Evolutionary conservation across 2,888 invertebrate species (phyloP).

Genomic region (Phyllotreta cruciferae): DNA sequence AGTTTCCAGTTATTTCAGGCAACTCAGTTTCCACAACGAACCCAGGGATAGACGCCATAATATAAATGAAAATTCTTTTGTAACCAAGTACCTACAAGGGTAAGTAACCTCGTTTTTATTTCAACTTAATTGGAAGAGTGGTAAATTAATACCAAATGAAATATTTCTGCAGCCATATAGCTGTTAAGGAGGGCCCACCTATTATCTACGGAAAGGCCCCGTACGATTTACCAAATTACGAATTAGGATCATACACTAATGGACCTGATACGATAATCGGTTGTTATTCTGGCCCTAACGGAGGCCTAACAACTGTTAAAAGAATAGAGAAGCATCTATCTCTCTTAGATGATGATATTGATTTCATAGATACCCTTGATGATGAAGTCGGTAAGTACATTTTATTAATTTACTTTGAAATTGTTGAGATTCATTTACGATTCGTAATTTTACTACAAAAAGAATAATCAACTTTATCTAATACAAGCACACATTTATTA

Average conservation of each 20-base stretch:
- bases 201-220: constrained; percentile 76
- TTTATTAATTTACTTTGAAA: not conserved
- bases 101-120: constrained; percentile 61
- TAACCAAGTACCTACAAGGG: constrained; percentile 75
- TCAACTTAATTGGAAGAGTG: not conserved
- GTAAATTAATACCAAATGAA: not conserved
- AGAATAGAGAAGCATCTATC: constrained; percentile 71
- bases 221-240: constrained; percentile 73
- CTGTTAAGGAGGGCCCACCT: constrained; percentile 62
- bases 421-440: too few relatives aligned
- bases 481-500: not conserved
- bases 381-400: constrained; percentile 53
- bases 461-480: not conserved
- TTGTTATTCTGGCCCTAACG: constrained; percentile 82
- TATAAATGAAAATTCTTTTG: constrained; percentile 68
- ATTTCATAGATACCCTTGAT: constrained; percentile 70
- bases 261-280: constrained; percentile 69
- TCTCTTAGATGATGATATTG: constrained; percentile 72
- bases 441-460: too few relatives aligned
- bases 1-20: constrained; percentile 75
- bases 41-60: constrained; percentile 63
- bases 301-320: constrained; percentile 78
- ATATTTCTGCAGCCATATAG: constrained; percentile 49
- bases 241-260: constrained; percentile 63
- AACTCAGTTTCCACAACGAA: constrained; percentile 72